Conservation (phyloP, 2,113 vertebrate genomes). For the Gobius niger region DNA sequence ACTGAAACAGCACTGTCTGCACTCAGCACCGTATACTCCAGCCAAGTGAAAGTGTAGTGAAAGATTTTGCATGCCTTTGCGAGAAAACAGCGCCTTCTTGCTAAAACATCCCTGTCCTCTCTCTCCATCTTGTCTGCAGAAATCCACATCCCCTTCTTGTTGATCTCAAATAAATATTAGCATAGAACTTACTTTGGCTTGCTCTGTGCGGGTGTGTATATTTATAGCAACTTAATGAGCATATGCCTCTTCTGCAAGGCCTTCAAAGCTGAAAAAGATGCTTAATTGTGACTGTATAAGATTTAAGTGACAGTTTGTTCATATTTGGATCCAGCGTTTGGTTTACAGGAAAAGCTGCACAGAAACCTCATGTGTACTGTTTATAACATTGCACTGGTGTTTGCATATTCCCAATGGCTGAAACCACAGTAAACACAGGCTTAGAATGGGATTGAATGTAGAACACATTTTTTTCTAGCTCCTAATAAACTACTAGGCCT, state of each 20-base stretch:
- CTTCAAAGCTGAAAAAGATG: neutral
- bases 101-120: conserved; percentile 23
- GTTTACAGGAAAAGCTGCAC: conserved; percentile 12
- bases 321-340: conserved; percentile 10
- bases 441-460: too few relatives aligned
- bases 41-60: conserved; percentile 8
- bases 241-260: neutral
- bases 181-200: conserved; percentile 1
- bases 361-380: conserved; percentile 6
- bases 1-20: neutral
- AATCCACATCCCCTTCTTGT: conserved; percentile 18
- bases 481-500: too few relatives aligned
- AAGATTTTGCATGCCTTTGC: conserved; percentile 34
- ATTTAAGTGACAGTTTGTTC: conserved; percentile 28
- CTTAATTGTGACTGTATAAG: conserved; percentile 32
- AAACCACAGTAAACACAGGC: too few relatives aligned
- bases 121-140: conserved; percentile 1
- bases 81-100: conserved; percentile 47
- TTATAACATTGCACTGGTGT: conserved; percentile 34
- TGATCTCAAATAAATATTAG: conserved; percentile 29
- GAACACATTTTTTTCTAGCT: too few relatives aligned
- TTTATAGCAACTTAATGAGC: neutral
- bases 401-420: conserved; percentile 23
- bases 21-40: neutral
- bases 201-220: neutral